These are phyloP conservation scores for Himalopsyche tibetana DNA, from an alignment of 2,888 invertebrate species.

Conservation along the genomic window DNA sequence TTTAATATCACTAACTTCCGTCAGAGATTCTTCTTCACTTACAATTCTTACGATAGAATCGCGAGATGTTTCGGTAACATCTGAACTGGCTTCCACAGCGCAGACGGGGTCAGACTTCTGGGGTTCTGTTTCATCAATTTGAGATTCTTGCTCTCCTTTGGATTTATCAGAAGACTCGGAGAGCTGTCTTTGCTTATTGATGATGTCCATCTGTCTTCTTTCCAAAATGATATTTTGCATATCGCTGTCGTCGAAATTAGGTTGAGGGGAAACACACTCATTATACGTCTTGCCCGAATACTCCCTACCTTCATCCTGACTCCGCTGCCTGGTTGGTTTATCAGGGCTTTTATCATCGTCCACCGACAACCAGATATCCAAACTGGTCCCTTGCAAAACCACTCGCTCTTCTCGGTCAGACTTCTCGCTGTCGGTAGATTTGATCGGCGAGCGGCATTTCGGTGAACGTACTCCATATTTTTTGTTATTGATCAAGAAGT, in stretches of 20 bases:
- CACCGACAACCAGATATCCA: slow-evolving; percentile 73
- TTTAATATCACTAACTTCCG: slow-evolving; percentile 81
- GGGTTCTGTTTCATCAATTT: slow-evolving; percentile 68
- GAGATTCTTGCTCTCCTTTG: slow-evolving; percentile 69
- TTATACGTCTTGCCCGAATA: slow-evolving; percentile 62
- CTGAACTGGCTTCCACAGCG: slow-evolving; percentile 73
- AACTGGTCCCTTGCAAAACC: slow-evolving; percentile 72
- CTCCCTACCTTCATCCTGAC: slow-evolving; percentile 48
- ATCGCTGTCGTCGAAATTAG: slow-evolving; percentile 73
- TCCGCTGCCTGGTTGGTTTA: slow-evolving; percentile 67
- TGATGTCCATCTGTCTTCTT: slow-evolving; percentile 79
- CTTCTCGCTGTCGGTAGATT: slow-evolving; percentile 65
- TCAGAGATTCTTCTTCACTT: slow-evolving; percentile 83
- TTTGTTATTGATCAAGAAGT: slow-evolving; percentile 63
- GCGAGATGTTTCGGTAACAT: slow-evolving; percentile 35
- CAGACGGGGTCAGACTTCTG: slow-evolving; percentile 69
- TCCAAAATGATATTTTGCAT: slow-evolving; percentile 80
- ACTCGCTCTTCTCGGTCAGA: slow-evolving; percentile 70
- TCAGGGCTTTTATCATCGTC: slow-evolving; percentile 69
- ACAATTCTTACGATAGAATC: slow-evolving; percentile 72
- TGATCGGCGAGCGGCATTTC: slow-evolving; percentile 67
- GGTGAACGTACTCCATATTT: slow-evolving; percentile 67
- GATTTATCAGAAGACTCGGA: slow-evolving; percentile 70
- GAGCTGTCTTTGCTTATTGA: slow-evolving; percentile 77
- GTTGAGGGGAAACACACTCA: slow-evolving; percentile 62